Conservation (phyloP, 2,797 vertebrate genomes). For the Gymnodraco acuticeps region DNA sequence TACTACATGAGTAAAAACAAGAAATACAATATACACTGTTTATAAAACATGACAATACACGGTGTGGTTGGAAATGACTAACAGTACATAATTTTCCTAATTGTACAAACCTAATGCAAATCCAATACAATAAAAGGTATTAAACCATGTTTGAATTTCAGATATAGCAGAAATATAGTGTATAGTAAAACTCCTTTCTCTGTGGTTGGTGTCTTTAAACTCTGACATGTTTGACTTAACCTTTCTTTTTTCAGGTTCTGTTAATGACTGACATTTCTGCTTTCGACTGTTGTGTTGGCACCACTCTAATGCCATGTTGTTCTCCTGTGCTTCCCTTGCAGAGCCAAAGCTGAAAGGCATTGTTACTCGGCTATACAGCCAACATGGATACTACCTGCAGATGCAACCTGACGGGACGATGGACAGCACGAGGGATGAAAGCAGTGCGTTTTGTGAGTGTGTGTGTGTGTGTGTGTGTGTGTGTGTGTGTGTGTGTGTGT, state of each 20-base stretch:
- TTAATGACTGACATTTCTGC: slow-evolving; percentile 23
- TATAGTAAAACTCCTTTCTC: background rate
- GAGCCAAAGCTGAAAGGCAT: slow-evolving; percentile 99
- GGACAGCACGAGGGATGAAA: slow-evolving; percentile 97
- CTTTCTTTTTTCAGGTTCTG: slow-evolving; percentile 1
- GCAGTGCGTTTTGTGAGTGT: slow-evolving; percentile 89
- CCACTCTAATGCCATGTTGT: slow-evolving; percentile 36
- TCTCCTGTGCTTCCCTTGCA: slow-evolving; percentile 72
- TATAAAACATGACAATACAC: too few species aligned
- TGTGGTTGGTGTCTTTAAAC: background rate
- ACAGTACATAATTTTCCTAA: background rate
- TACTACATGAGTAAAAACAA: too few species aligned
- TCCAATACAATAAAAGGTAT: background rate
- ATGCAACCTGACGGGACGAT: slow-evolving; percentile 97
- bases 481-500: too few species aligned
- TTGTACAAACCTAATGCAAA: background rate
- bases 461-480: background rate
- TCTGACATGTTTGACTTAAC: slow-evolving; percentile 14
- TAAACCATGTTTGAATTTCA: background rate
- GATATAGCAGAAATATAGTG: background rate
- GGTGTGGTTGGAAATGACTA: too few species aligned
- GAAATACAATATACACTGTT: too few species aligned
- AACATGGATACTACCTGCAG: slow-evolving; percentile 98
- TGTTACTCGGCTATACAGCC: slow-evolving; percentile 96
- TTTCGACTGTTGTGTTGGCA: background rate